phyloP scores from a whole-genome alignment of 2,888 invertebrate species.

The Mythimna lalbum region DNA sequence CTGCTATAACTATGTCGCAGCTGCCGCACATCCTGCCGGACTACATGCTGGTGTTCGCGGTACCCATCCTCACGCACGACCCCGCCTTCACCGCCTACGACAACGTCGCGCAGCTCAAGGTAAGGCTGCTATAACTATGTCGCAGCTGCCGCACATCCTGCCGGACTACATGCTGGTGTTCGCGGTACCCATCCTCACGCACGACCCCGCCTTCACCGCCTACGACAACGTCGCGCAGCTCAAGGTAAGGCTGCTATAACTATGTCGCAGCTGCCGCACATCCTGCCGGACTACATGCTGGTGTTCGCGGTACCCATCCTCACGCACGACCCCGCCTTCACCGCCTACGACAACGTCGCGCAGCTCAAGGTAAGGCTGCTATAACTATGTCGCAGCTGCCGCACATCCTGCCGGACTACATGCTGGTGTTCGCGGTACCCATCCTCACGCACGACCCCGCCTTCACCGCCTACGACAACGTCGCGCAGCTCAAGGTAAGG shows the following conservation, averaged over 20 bases:
- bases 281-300: conserved; percentile 99
- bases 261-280: conserved; percentile 95
- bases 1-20: conserved; percentile 92
- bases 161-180: conserved; percentile 99
- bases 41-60: conserved; percentile 99
- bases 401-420: conserved; percentile 98
- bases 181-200: conserved; percentile 98
- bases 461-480: conserved; percentile 94
- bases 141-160: conserved; percentile 96
- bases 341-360: conserved; percentile 93
- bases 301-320: conserved; percentile 99
- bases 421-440: conserved; percentile 99
- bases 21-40: conserved; percentile 98
- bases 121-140: conserved; percentile 86
- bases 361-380: conserved; percentile 93
- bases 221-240: conserved; percentile 95
- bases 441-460: conserved; percentile 98
- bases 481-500: conserved; percentile 93
- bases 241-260: conserved; percentile 89
- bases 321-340: conserved; percentile 97
- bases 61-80: conserved; percentile 98
- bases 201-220: conserved; percentile 95
- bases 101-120: conserved; percentile 94
- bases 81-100: conserved; percentile 95
- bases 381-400: conserved; percentile 95